These are phyloP conservation scores for Yponomeuta malinellus DNA, from an alignment of 2,888 invertebrate genomes.

Conservation along the genomic window DNA sequence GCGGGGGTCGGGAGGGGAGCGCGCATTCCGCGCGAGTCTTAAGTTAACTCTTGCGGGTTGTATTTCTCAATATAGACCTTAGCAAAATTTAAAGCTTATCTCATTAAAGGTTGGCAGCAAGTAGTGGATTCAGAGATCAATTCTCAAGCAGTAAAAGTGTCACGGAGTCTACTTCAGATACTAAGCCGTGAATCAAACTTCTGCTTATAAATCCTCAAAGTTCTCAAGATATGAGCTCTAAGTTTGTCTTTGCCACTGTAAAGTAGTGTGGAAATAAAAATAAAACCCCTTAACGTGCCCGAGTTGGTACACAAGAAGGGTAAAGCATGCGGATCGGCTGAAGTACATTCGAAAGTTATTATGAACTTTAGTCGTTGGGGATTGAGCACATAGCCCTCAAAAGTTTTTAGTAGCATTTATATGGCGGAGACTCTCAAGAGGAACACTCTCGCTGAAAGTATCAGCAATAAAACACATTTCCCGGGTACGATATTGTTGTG, in stretches of 20 bases:
- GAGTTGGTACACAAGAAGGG: constrained; percentile 10
- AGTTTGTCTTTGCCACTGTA: neutral
- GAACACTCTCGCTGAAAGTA: constrained; percentile 1
- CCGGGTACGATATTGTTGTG: neutral
- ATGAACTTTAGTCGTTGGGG: constrained; percentile 15
- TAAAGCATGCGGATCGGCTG: constrained; percentile 11
- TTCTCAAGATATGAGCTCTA: neutral
- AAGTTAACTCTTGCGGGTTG: no score
- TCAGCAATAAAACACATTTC: neutral
- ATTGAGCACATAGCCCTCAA: constrained; percentile 9
- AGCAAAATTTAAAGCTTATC: no score
- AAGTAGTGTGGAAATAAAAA: neutral
- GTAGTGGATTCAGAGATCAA: no score
- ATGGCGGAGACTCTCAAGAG: constrained; percentile 6
- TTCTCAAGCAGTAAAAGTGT: no score
- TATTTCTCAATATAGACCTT: no score
- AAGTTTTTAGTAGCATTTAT: constrained; percentile 9
- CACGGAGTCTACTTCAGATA: neutral
- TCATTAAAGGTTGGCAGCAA: no score
- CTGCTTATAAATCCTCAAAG: neutral
- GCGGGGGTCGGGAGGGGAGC: no score
- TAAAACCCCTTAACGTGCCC: neutral
- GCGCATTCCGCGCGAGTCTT: no score
- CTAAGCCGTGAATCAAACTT: neutral
- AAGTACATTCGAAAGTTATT: constrained; percentile 19